phyloP scores from a whole-genome alignment of 2,113 vertebrate genomes.

The Bambusicola thoracicus region DNA sequence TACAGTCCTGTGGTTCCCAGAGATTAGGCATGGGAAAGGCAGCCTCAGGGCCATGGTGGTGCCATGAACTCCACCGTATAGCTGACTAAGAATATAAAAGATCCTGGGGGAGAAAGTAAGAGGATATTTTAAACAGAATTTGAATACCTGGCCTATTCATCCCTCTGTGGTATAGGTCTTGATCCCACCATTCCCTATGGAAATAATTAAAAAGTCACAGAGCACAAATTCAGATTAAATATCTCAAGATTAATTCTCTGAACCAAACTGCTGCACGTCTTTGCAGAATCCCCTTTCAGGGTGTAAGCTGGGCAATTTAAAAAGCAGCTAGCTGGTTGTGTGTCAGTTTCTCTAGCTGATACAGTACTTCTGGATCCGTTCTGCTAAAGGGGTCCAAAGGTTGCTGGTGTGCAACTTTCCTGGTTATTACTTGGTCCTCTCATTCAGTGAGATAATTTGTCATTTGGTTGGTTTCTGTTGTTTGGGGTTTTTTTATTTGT shows the following conservation, averaged over 20 bases:
- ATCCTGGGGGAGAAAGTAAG: neutral
- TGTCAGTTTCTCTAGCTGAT: neutral
- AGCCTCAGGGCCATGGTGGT: neutral
- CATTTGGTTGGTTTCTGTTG: neutral
- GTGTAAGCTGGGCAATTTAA: neutral
- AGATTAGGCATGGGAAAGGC: neutral
- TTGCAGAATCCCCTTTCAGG: neutral
- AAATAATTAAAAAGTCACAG: neutral
- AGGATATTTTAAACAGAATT: neutral
- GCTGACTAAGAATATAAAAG: neutral
- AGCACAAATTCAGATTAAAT: neutral
- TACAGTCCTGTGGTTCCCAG: neutral
- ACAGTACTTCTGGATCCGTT: neutral
- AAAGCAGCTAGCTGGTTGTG: neutral
- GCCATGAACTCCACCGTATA: fast-evolving
- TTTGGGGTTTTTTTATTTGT: too few relatives aligned
- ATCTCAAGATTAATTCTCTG: neutral
- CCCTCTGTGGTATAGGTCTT: too few relatives aligned
- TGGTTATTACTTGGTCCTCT: neutral
- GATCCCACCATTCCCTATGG: neutral
- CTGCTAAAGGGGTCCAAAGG: neutral
- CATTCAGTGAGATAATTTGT: neutral
- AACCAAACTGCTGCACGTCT: neutral
- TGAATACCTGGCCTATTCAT: neutral
- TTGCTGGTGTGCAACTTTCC: neutral